Conservation (phyloP, 1,140 invertebrate species). For the Adelges cooleyi region DNA sequence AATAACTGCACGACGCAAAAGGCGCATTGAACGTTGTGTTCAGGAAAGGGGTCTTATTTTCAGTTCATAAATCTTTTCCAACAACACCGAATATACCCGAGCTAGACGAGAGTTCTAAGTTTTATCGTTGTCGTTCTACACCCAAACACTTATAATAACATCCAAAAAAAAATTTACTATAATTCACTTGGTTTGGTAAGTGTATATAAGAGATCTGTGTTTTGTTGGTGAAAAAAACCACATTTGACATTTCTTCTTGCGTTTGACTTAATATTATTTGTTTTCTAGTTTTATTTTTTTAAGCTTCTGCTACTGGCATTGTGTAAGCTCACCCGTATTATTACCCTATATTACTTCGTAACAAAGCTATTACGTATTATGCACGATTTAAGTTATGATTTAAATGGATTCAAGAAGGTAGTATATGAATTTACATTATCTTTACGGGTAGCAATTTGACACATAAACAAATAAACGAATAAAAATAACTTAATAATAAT, state of each 20-base stretch:
- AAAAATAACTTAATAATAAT: too few species aligned
- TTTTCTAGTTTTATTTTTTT: background rate
- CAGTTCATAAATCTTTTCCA: constrained; percentile 21
- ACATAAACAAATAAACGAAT: too few species aligned
- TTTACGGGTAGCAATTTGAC: too few species aligned
- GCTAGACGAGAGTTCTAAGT: constrained; percentile 4
- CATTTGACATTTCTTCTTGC: background rate
- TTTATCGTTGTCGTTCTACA: background rate
- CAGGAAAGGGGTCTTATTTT: constrained; percentile 24
- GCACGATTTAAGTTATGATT: too few species aligned
- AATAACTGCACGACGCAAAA: background rate
- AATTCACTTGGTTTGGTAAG: constrained; percentile 8
- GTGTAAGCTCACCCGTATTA: too few species aligned
- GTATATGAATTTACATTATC: too few species aligned
- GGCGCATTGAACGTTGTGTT: background rate
- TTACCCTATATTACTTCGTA: too few species aligned
- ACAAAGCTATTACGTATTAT: too few species aligned
- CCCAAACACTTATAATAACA: constrained; percentile 9
- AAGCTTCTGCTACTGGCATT: too few species aligned
- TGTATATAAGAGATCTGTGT: background rate
- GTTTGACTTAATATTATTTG: constrained; percentile 1
- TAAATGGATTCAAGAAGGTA: too few species aligned
- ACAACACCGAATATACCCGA: background rate
- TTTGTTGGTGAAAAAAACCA: background rate
- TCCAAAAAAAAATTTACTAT: background rate